Percentiles rank a stretch among this genome's conserved stretches.
Evolutionary conservation across 2,888 invertebrate genomes (phyloP).

Genomic region (Elaeidobius kamerunicus): DNA sequence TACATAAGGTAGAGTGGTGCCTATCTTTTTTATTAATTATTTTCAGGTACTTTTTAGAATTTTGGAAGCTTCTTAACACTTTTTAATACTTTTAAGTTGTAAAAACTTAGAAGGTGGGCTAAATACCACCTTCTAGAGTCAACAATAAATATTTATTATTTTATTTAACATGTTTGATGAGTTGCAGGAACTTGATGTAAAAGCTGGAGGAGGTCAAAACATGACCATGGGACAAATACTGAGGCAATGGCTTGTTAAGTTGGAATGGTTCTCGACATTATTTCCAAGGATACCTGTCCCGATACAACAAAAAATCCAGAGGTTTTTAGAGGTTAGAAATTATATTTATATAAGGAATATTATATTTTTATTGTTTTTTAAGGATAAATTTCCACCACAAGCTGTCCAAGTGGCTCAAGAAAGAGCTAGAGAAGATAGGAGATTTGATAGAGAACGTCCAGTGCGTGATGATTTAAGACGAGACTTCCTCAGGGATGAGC

Average conservation of each 20-base stretch:
- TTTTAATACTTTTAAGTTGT: no score
- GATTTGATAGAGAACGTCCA: conserved; percentile 37
- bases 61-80: no score
- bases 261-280: conserved; percentile 98
- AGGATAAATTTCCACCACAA: conserved; percentile 47
- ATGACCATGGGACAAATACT: conserved; percentile 92
- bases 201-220: conserved; percentile 93
- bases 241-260: conserved; percentile 87
- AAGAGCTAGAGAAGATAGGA: conserved; percentile 42
- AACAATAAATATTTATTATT: background rate
- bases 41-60: conserved; percentile 13
- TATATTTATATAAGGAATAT: no score
- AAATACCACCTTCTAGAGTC: no score
- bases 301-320: conserved; percentile 90
- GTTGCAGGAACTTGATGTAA: conserved; percentile 87
- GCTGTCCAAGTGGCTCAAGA: conserved; percentile 41
- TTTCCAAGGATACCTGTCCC: conserved; percentile 99
- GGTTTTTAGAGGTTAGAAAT: conserved; percentile 57
- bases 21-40: conserved; percentile 33
- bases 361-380: conserved; percentile 19
- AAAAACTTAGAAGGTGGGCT: conserved; percentile 11
- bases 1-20: conserved; percentile 49
- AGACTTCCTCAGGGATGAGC: conserved; percentile 44
- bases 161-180: conserved; percentile 27
- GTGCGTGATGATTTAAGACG: conserved; percentile 42